Percentiles rank a stretch among this genome's conserved stretches.
phyloP scores from a whole-genome alignment of 2,888 invertebrate genomes.

The Antitype chi region DNA sequence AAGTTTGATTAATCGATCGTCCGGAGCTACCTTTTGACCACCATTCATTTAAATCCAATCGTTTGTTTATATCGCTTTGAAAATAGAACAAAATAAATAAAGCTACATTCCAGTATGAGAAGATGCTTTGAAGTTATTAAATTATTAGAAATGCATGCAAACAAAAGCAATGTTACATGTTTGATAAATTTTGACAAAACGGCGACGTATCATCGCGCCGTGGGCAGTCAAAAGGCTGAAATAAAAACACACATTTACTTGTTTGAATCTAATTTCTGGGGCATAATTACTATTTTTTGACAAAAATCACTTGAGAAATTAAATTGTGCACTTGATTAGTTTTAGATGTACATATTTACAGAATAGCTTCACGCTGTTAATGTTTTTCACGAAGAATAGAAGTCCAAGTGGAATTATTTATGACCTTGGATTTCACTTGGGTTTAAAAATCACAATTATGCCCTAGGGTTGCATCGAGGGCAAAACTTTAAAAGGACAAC shows the following conservation, averaged over 20 bases:
- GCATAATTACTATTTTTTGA: slow-evolving; percentile 27
- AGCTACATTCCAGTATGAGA: slow-evolving; percentile 17
- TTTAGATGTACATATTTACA: slow-evolving; percentile 2
- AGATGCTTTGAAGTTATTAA: slow-evolving; percentile 26
- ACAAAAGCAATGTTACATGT: slow-evolving; percentile 27
- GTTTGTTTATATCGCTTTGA: slow-evolving; percentile 16
- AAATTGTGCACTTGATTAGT: neutral
- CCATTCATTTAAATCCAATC: slow-evolving; percentile 40
- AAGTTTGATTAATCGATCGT: slow-evolving; percentile 26
- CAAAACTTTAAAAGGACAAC: slow-evolving; percentile 27
- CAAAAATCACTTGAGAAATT: neutral
- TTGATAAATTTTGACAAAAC: slow-evolving; percentile 40
- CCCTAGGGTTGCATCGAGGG: slow-evolving; percentile 13
- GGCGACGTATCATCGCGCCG: slow-evolving; percentile 18
- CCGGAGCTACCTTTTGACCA: slow-evolving; percentile 39
- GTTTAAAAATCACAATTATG: slow-evolving; percentile 46
- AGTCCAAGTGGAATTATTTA: neutral
- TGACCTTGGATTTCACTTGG: neutral
- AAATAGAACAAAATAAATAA: slow-evolving; percentile 21
- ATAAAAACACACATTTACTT: slow-evolving; percentile 34
- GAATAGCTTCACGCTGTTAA: slow-evolving; percentile 7
- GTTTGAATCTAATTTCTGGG: slow-evolving; percentile 29
- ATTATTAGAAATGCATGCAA: slow-evolving; percentile 35
- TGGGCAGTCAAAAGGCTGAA: slow-evolving; percentile 54
- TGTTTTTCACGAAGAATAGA: slow-evolving; percentile 8